These are phyloP conservation scores for Elegia similella DNA, from an alignment of 2,888 invertebrate species.

Conservation along the genomic window DNA sequence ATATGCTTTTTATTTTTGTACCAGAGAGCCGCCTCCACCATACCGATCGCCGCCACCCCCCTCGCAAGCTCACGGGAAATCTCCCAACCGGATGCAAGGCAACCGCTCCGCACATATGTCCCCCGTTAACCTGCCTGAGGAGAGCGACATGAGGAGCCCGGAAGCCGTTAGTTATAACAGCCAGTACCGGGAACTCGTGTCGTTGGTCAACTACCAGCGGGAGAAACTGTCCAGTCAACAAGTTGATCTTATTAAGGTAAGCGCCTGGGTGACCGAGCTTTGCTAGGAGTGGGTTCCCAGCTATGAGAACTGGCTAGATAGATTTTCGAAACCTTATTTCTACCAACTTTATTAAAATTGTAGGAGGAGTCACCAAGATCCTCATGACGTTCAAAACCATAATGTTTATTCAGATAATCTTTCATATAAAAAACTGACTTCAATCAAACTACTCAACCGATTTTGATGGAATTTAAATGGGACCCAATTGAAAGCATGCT, in stretches of 20 bases:
- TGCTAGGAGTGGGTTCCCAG: too few relatives aligned
- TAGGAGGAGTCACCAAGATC: too few relatives aligned
- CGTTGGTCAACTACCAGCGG: constrained; percentile 94
- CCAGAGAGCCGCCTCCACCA: constrained; percentile 76
- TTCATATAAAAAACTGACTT: too few relatives aligned
- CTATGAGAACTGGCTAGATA: too few relatives aligned
- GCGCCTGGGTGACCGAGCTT: neutral
- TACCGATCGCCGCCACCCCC: constrained; percentile 77
- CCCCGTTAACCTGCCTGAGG: constrained; percentile 60
- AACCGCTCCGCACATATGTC: constrained; percentile 69
- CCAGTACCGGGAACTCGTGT: constrained; percentile 91
- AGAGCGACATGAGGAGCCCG: constrained; percentile 55
- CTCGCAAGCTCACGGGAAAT: constrained; percentile 59
- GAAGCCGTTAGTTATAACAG: constrained; percentile 87
- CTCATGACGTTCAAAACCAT: too few relatives aligned
- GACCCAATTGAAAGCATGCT: too few relatives aligned
- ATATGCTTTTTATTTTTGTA: neutral
- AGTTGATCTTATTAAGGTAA: constrained; percentile 93
- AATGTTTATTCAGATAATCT: too few relatives aligned
- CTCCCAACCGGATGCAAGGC: constrained; percentile 59
- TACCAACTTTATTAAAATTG: too few relatives aligned
- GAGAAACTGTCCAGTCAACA: constrained; percentile 95
- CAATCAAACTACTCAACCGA: too few relatives aligned
- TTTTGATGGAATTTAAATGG: too few relatives aligned
- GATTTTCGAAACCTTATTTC: too few relatives aligned